Base-by-base conservation (phyloP, 2,888 invertebrate species). In the Bellardia bayeri region DNA sequence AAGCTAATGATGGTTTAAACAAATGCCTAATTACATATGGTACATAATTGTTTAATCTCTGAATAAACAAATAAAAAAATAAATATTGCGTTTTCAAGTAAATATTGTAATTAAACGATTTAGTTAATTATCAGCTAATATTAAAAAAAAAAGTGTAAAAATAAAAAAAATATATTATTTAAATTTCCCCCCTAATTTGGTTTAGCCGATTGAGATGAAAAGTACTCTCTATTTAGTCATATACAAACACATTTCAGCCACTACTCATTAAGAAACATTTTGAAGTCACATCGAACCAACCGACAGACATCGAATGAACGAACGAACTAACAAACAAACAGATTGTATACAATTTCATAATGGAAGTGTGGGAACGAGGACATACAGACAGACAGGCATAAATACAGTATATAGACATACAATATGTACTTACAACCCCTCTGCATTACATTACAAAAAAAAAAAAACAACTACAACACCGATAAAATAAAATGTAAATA, bases 311-410 rank as follows among this genome's bases (percentile, higher is more conserved):
- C 40, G 58, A 56, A 56, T 30, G 4, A 75, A 68, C 42, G 61
- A 64, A 51, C n/a, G 40, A 40, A 40, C 40, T 9, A 64, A 14
- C 40, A 30, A 56, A 75, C 8, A 56, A 63, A 69, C n/a, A 37
- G 30, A 58, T 76, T 84, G 42, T 78, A 61, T 66, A 81, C 56
- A 78, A 81, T 64, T 78, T 80, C 63, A 64, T 64, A 75, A 80
- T 42, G 64, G 56, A 80, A 83, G 75, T 86, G 75, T 76, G 83
- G 69, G 80, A 83, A 86, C 45, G 68, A 74, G 14, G 58, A 75
- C 9, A 30, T 58, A 16, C 30, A 58, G 49, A 49, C 49, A 23
- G 23, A 23, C 23, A 23, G 23, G 1, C 23, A 23, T 23, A 23
- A 23, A 23, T 23, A 23, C 23, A 45, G 16, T 11, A 13, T 30